phyloP scores from a whole-genome alignment of 2,888 invertebrate species.

The Halictus quadricinctus region DNA sequence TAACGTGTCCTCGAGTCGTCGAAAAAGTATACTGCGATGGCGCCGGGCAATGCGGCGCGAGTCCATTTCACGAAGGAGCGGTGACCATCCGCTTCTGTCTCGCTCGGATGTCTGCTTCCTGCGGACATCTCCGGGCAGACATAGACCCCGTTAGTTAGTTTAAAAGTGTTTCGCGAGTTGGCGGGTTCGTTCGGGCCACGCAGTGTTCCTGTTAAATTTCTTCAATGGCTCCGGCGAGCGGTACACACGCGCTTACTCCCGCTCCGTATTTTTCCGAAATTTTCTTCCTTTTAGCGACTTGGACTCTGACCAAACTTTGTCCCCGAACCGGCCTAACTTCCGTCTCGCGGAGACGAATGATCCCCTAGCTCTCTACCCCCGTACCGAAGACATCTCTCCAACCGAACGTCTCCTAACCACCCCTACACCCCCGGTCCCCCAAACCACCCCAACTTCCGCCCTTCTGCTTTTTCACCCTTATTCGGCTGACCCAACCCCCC shows the following conservation, averaged over 20 bases:
- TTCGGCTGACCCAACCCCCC: constrained; percentile 53
- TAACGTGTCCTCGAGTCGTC: constrained; percentile 35
- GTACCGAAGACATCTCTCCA: constrained; percentile 22
- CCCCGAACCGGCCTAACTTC: constrained; percentile 77
- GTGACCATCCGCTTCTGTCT: constrained; percentile 26
- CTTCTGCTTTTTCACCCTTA: constrained; percentile 69
- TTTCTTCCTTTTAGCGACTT: constrained; percentile 79
- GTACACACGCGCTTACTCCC: constrained; percentile 51
- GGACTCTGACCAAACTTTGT: constrained; percentile 78
- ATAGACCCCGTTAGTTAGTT: constrained; percentile 67
- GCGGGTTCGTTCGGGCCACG: constrained; percentile 43
- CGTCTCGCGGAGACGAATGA: constrained; percentile 77
- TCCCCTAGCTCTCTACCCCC: constrained; percentile 47
- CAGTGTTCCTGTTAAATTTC: constrained; percentile 68
- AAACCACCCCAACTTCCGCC: constrained; percentile 63
- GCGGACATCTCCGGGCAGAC: constrained; percentile 55
- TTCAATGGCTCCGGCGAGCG: constrained; percentile 61
- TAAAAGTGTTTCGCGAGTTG: constrained; percentile 68
- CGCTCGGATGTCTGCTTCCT: constrained; percentile 32
- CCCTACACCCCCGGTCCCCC: background rate
- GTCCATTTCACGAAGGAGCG: constrained; percentile 44
- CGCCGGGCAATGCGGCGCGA: constrained; percentile 55
- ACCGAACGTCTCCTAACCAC: constrained; percentile 51
- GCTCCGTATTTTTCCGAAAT: constrained; percentile 75
- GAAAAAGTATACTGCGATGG: constrained; percentile 51